Conservation (phyloP, 2,888 invertebrate species). For the Plagiodera versicolora region DNA sequence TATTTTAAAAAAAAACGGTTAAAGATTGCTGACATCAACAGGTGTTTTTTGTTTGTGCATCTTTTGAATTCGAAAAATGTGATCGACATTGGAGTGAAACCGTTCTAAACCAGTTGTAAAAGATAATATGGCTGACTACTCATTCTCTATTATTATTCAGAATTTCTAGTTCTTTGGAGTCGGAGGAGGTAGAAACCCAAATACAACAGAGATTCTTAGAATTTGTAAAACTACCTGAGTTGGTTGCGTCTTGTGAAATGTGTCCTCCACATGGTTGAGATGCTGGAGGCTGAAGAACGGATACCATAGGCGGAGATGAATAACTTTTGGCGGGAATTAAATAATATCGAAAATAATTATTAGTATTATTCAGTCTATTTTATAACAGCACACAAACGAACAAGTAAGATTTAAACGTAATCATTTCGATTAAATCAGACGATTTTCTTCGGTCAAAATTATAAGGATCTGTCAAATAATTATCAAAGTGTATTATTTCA, state of each 20-base stretch:
- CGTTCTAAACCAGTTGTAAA: not conserved
- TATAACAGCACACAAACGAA: no score
- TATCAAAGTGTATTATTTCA: no score
- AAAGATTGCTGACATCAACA: no score
- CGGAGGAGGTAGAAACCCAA: not conserved
- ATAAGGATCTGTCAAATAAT: no score
- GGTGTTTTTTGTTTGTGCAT: no score
- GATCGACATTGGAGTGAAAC: not conserved
- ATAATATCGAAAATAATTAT: no score
- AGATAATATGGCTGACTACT: not conserved
- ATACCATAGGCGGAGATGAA: not conserved
- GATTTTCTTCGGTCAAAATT: no score
- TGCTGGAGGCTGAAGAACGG: conserved; percentile 10
- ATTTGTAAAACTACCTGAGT: conserved; percentile 30
- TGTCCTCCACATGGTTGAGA: conserved; percentile 27
- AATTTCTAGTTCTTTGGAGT: not conserved
- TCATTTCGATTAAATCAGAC: no score
- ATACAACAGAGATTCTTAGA: conserved; percentile 23
- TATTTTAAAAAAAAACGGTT: no score
- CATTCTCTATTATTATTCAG: not conserved
- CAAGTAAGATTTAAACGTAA: no score
- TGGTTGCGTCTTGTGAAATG: conserved; percentile 21
- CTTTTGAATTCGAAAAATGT: no score
- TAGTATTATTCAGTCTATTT: no score
- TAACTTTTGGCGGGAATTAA: not conserved